Conservation (phyloP, 2,113 vertebrate species). For the Lamprologus lemairii region DNA sequence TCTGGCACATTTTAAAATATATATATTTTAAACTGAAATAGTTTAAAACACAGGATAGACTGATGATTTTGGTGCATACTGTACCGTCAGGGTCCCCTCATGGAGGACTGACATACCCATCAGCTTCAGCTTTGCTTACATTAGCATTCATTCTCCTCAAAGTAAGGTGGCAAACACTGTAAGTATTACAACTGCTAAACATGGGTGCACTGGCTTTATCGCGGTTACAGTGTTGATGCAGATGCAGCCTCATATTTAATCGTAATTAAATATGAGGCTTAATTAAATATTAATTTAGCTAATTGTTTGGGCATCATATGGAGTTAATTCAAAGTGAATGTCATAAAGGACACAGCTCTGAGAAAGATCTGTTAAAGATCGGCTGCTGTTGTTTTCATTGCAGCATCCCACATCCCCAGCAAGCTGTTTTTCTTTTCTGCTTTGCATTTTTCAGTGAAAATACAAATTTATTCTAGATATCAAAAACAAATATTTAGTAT, state of each 20-base stretch:
- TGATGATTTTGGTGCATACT: not conserved
- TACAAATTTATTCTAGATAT: not conserved
- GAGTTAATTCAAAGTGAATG: not conserved
- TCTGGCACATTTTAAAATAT: not conserved
- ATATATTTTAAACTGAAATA: not conserved
- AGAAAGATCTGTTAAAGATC: not conserved
- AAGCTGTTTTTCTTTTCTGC: not conserved
- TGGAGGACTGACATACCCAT: not conserved
- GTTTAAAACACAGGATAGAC: not conserved
- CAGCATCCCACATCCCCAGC: not conserved
- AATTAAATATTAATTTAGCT: not conserved
- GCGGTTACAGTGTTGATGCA: not conserved
- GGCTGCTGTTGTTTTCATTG: not conserved
- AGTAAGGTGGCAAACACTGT: not conserved
- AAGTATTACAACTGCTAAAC: not conserved
- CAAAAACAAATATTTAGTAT: not conserved
- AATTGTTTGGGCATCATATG: not conserved
- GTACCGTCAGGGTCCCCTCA: fast-evolving
- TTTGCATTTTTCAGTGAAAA: not conserved
- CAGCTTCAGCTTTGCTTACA: not conserved
- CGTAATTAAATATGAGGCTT: not conserved
- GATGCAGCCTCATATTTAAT: not conserved
- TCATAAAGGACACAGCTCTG: not conserved
- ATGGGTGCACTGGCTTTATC: not conserved
- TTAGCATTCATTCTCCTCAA: not conserved